phyloP scores from a whole-genome alignment of 2,113 vertebrate species.

The Macroglossus sobrinus region DNA sequence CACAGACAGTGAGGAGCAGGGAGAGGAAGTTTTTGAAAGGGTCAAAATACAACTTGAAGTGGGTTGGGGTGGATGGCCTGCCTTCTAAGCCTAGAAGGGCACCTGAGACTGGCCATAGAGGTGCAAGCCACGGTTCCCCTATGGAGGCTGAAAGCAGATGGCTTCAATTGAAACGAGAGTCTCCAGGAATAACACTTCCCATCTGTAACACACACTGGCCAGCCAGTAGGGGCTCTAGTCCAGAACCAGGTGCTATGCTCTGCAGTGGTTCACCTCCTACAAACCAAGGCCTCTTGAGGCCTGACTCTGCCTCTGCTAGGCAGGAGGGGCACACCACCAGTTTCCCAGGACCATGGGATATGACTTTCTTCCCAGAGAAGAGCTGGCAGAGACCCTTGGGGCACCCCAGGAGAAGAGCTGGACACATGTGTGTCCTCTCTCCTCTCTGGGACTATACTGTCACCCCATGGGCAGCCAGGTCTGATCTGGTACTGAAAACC shows the following conservation, averaged over 20 bases:
- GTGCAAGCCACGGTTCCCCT: neutral
- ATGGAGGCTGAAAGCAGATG: neutral
- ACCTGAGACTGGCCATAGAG: neutral
- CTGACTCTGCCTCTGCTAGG: neutral
- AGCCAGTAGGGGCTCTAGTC: neutral
- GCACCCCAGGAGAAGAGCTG: neutral
- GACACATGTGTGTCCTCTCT: neutral
- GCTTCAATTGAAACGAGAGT: neutral
- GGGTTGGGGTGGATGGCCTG: neutral
- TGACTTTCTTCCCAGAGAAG: neutral
- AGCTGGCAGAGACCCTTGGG: neutral
- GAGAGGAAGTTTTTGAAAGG: neutral
- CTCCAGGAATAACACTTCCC: slow-evolving; percentile 26
- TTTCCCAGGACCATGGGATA: neutral
- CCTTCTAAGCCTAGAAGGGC: neutral
- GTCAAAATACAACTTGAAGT: neutral
- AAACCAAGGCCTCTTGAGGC: neutral
- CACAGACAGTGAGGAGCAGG: neutral
- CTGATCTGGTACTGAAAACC: neutral
- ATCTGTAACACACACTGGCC: neutral
- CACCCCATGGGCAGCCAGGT: neutral
- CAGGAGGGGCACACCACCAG: neutral
- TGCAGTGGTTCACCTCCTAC: neutral
- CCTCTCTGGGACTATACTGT: neutral
- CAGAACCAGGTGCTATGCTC: neutral